phyloP scores from a whole-genome alignment of 2,888 invertebrate species.

The Drosophila anomalipes region DNA sequence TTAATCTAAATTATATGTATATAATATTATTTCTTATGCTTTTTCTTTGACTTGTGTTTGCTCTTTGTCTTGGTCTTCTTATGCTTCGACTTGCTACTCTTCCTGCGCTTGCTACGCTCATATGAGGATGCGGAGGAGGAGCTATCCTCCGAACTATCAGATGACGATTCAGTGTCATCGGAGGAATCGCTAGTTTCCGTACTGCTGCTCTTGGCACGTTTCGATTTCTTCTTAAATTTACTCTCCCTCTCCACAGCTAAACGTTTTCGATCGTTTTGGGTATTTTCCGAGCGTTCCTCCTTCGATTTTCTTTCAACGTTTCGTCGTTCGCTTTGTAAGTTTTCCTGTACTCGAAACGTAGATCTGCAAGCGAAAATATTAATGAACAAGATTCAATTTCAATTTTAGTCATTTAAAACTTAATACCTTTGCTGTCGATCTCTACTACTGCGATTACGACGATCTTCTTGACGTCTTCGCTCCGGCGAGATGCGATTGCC shows the following conservation, averaged over 20 bases:
- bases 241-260: slow-evolving; percentile 32
- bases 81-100: slow-evolving; percentile 57
- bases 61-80: slow-evolving; percentile 62
- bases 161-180: slow-evolving; percentile 47
- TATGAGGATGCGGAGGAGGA: slow-evolving; percentile 63
- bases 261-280: slow-evolving; percentile 25
- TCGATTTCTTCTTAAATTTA: slow-evolving; percentile 61
- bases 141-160: slow-evolving; percentile 58
- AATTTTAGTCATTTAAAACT: neutral
- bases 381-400: neutral
- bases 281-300: slow-evolving; percentile 1
- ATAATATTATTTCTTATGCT: slow-evolving; percentile 59
- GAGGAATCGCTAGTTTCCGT: slow-evolving; percentile 51
- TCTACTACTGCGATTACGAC: slow-evolving; percentile 21
- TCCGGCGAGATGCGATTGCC: slow-evolving; percentile 31
- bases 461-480: slow-evolving; percentile 21
- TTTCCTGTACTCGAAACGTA: neutral
- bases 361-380: slow-evolving; percentile 3
- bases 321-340: slow-evolving; percentile 1
- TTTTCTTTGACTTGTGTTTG: slow-evolving; percentile 63
- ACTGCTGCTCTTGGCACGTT: slow-evolving; percentile 47
- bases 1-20: slow-evolving; percentile 46
- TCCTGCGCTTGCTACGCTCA: slow-evolving; percentile 68
- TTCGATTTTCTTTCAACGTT: slow-evolving; percentile 5
- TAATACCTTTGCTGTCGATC: slow-evolving; percentile 51